Evolutionary conservation across 2,113 vertebrate species (phyloP), one percentile per base, ranked within the genome.

Genomic region (Coregonus clupeaformis): DNA sequence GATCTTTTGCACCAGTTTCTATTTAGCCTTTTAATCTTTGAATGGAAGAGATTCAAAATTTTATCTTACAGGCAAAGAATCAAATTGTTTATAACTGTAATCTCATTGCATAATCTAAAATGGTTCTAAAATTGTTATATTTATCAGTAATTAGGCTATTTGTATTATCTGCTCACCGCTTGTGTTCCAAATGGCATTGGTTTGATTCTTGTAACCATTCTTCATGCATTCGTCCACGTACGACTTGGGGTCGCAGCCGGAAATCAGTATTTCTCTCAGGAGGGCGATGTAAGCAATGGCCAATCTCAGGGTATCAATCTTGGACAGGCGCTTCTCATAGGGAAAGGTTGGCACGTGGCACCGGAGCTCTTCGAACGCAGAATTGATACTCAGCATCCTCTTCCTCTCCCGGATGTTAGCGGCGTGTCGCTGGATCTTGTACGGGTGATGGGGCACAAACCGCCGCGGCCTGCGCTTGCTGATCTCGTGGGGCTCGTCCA

Each of bases 241-340:
- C 20, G 93, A 81, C 1, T 90, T 93, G 71, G 95, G 94, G 9
- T 94, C 86, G 0, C 88, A 84, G 0, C 94, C 94, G 0, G 94
- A 95, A 79, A 91, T 18, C 4, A 96, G 89, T 73, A 95, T 93
- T 79, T 96, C 94, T 0, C 92, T 36, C 4, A 96, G 91, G 6
- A 94, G 89, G 1, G 94, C 90, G 1, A 94, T 93, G 89, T 95
- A 95, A 1, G 94, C 94, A 0, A 93, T 94, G 73, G 92, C 94
- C 78, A 94, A 63, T 1, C 88, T 65, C 14, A 96, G 88, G 0
- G 94, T 94, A 86, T 94, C 93, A 0, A 94, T 95, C 85, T 97
- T 95, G 16, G 95, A 94, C 66, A 96, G 90, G 1, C 91, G 84
- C 29, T 91, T 94, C 90, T 95, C 95, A 3, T 92, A 94, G 0